A percentile compares a stretch with the other conserved stretches of the same genome.
These are phyloP conservation scores for Ara ararauna DNA, from an alignment of 2,797 vertebrate species.

Conservation along the genomic window DNA sequence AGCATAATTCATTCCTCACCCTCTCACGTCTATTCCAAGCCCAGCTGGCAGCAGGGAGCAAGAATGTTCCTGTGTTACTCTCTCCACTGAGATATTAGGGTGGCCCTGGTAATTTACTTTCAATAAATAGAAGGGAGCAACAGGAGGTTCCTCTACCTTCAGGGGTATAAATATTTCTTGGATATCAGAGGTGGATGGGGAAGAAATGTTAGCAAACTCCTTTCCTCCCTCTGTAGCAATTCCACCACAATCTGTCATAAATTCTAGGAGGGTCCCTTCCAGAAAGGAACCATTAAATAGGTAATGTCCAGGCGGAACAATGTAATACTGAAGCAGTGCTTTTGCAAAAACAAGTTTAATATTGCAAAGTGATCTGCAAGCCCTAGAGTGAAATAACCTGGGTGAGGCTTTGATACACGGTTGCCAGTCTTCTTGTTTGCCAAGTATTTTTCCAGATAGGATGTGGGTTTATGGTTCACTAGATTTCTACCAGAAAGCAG, in stretches of 20 bases:
- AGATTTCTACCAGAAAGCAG: neutral
- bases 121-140: slow-evolving; percentile 24
- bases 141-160: slow-evolving; percentile 50
- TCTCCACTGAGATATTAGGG: slow-evolving; percentile 26
- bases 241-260: neutral
- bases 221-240: slow-evolving; percentile 29
- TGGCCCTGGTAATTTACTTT: slow-evolving; percentile 42
- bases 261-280: neutral
- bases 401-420: neutral
- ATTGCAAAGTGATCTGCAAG: slow-evolving; percentile 4
- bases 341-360: slow-evolving; percentile 45
- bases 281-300: slow-evolving; percentile 19
- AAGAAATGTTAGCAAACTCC: slow-evolving; percentile 22
- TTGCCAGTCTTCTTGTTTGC: slow-evolving; percentile 44
- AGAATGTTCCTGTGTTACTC: slow-evolving; percentile 4
- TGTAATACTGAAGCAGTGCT: neutral
- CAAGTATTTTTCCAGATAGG: slow-evolving; percentile 35
- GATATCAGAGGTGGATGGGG: neutral
- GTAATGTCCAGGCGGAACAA: neutral
- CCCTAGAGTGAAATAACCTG: slow-evolving; percentile 25
- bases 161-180: slow-evolving; percentile 26
- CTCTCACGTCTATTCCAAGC: neutral
- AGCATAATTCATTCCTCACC: neutral
- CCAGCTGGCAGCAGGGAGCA: neutral
- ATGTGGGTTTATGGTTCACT: slow-evolving; percentile 21